Percentiles rank a stretch among this genome's conserved stretches.
These are phyloP conservation scores for Apis dorsata DNA, from an alignment of 1,140 invertebrate genomes.

Conservation along the genomic window DNA sequence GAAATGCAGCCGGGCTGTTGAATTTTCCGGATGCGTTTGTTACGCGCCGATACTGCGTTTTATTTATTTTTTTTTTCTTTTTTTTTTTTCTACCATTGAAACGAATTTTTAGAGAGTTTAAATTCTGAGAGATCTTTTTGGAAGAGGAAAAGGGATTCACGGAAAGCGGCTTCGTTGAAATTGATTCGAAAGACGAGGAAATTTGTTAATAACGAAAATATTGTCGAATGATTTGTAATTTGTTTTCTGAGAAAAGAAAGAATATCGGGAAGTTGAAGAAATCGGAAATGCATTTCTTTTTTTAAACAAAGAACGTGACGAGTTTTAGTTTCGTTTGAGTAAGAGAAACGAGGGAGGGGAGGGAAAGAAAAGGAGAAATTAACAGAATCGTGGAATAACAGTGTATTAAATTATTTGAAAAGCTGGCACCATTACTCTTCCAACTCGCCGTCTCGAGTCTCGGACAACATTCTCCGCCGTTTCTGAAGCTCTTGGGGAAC, in stretches of 20 bases:
- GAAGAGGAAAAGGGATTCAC: too few relatives aligned
- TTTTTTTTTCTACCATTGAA: not conserved
- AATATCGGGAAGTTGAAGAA: too few relatives aligned
- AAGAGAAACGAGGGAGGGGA: too few relatives aligned
- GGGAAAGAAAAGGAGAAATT: not conserved
- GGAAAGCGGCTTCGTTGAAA: not conserved
- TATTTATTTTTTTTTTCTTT: too few relatives aligned
- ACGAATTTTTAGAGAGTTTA: not conserved
- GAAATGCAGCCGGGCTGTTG: not conserved
- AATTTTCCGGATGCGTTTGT: not conserved
- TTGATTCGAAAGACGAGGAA: not conserved
- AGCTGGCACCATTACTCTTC: not conserved
- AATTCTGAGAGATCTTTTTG: too few relatives aligned
- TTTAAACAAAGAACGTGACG: too few relatives aligned
- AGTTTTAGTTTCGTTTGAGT: too few relatives aligned
- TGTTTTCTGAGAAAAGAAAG: too few relatives aligned
- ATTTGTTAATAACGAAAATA: too few relatives aligned
- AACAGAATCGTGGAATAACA: not conserved
- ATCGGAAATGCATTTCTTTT: too few relatives aligned
- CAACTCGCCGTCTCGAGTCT: not conserved
- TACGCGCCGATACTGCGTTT: too few relatives aligned
- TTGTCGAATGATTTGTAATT: too few relatives aligned
- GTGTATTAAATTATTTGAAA: slow-evolving; percentile 14
- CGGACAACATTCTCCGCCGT: not conserved
- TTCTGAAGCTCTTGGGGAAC: not conserved